phyloP scores from a whole-genome alignment of 2,113 vertebrate genomes.

The Microtus oregoni region DNA sequence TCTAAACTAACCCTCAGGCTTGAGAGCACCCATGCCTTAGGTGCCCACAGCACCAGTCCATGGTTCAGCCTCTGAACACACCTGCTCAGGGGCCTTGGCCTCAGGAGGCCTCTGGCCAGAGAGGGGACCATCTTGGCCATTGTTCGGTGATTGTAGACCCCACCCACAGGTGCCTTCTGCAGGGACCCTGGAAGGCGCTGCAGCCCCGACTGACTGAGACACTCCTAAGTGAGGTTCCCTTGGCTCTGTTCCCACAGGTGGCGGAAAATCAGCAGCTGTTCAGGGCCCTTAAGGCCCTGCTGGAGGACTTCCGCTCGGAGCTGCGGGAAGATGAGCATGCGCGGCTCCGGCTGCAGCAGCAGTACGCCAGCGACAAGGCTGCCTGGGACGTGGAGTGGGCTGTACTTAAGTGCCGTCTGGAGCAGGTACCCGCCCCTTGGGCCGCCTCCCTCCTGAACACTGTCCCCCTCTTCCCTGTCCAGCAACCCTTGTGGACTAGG shows the following conservation, averaged over 20 bases:
- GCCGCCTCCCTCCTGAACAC: rapidly evolving
- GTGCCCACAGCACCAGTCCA: background rate
- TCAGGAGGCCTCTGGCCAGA: background rate
- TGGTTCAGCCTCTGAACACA: background rate
- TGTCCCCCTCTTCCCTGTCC: rapidly evolving
- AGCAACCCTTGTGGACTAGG: background rate
- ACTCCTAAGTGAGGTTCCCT: background rate
- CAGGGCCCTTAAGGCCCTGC: slow-evolving; percentile 90
- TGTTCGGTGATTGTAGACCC: background rate
- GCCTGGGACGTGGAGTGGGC: slow-evolving; percentile 95
- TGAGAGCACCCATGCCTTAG: background rate
- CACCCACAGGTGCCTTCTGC: background rate
- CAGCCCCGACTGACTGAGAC: background rate
- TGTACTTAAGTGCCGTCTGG: slow-evolving; percentile 91
- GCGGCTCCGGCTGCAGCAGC: slow-evolving; percentile 92
- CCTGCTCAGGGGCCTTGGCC: background rate
- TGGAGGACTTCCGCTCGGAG: slow-evolving; percentile 94
- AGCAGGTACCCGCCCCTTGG: slow-evolving; percentile 88
- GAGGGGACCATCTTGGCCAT: too few relatives aligned
- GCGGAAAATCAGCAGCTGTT: slow-evolving; percentile 92
- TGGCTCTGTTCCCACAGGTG: slow-evolving; percentile 84
- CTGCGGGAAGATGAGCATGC: slow-evolving; percentile 91
- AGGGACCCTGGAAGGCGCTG: background rate
- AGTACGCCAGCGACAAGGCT: slow-evolving; percentile 94
- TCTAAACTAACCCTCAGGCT: background rate